Percentiles rank a stretch among this genome's conserved stretches.
These are phyloP conservation scores for Amazona vittata DNA, from an alignment of 2,113 vertebrate genomes.

Conservation along the genomic window DNA sequence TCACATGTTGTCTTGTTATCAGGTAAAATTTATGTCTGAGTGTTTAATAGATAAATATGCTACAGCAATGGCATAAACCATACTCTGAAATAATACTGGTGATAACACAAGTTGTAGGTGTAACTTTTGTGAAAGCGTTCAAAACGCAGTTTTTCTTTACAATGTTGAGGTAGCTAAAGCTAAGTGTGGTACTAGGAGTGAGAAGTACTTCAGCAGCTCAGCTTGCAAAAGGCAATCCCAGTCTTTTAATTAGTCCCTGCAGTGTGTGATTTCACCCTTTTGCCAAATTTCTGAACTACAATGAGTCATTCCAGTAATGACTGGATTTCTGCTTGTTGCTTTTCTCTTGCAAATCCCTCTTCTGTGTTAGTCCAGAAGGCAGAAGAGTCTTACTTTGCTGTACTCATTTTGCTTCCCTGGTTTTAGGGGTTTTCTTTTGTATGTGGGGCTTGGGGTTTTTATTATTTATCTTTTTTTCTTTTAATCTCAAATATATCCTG, in stretches of 20 bases:
- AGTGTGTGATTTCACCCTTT: background rate
- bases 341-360: background rate
- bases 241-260: background rate
- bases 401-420: background rate
- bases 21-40: background rate
- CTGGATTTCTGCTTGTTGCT: background rate
- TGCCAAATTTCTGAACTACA: background rate
- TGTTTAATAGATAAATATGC: background rate
- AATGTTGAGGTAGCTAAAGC: background rate
- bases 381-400: background rate
- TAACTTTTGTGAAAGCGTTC: background rate
- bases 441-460: background rate
- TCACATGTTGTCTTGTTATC: background rate
- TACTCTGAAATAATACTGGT: background rate
- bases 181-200: background rate
- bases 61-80: background rate
- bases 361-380: background rate
- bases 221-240: background rate
- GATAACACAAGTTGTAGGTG: background rate
- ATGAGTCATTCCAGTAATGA: background rate
- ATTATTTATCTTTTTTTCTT: background rate
- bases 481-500: background rate
- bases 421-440: background rate
- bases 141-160: background rate
- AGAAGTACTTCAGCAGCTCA: background rate